A percentile compares a stretch with the other conserved stretches of the same genome.
Evolutionary conservation across 2,888 invertebrate genomes (phyloP).

Genomic region (Pristionchus mayeri): DNA sequence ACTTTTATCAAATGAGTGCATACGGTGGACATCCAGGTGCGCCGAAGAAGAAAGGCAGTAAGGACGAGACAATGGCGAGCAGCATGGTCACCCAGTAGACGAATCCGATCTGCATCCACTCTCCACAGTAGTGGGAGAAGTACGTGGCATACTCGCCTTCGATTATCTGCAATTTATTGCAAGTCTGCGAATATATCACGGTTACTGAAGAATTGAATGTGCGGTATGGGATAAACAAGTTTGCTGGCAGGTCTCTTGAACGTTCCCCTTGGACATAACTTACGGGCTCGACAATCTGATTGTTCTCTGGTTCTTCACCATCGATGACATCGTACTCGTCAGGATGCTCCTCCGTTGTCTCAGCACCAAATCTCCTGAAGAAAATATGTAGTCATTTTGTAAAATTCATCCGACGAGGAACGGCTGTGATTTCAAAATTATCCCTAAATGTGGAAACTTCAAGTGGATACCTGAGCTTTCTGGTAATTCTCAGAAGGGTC

Average conservation of each 20-base stretch:
- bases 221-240: too few species aligned
- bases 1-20: background rate
- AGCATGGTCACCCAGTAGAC: background rate
- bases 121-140: slow-evolving; percentile 41
- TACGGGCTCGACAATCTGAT: background rate
- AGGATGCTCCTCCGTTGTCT: background rate
- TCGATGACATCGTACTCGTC: slow-evolving; percentile 38
- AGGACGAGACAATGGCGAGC: background rate
- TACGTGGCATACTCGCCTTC: background rate
- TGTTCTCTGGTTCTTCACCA: background rate
- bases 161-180: background rate
- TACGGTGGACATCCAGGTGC: background rate
- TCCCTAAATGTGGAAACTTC: too few species aligned
- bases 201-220: too few species aligned
- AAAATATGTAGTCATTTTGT: too few species aligned
- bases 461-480: background rate
- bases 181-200: too few species aligned
- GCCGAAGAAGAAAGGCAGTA: background rate
- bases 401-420: too few species aligned
- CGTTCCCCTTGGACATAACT: background rate
- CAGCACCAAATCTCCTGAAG: background rate
- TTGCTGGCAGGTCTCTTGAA: too few species aligned
- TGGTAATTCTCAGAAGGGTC: background rate
- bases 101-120: background rate
- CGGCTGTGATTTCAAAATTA: too few species aligned